Conservation (phyloP, 2,888 invertebrate species). For the Oligia fasciuncula region DNA sequence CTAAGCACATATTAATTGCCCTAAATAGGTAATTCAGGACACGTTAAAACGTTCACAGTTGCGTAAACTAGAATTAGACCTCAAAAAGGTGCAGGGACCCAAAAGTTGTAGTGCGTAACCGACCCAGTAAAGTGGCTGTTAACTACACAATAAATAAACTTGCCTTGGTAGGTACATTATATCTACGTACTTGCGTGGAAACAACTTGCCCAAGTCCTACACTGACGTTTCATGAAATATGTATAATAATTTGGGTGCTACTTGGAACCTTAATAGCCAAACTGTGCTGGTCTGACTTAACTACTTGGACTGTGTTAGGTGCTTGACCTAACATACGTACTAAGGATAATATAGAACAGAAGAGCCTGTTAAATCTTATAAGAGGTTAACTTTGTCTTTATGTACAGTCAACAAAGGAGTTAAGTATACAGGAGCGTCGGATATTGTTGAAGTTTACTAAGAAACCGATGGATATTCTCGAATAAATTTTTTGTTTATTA, state of each 20-base stretch:
- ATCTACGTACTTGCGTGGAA: conserved; percentile 31
- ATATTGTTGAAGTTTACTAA: too few relatives aligned
- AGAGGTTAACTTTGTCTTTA: neutral
- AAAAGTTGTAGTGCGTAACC: conserved; percentile 70
- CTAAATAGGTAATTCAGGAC: conserved; percentile 64
- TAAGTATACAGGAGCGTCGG: too few relatives aligned
- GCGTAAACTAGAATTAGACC: conserved; percentile 64
- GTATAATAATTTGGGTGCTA: conserved; percentile 51
- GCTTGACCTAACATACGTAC: conserved; percentile 7
- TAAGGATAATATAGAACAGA: conserved; percentile 1
- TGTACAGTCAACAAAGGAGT: too few relatives aligned
- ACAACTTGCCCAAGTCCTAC: conserved; percentile 40
- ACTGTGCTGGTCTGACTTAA: conserved; percentile 46
- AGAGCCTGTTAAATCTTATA: neutral
- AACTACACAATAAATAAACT: conserved; percentile 70
- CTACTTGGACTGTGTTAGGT: conserved; percentile 23
- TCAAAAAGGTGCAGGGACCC: conserved; percentile 69
- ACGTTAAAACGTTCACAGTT: conserved; percentile 66
- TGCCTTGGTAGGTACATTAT: conserved; percentile 47
- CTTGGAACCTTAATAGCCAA: conserved; percentile 45
- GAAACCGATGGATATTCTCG: too few relatives aligned
- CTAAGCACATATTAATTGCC: conserved; percentile 67
- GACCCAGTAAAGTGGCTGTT: conserved; percentile 68
- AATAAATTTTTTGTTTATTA: too few relatives aligned
- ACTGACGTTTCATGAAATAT: conserved; percentile 58